These are phyloP conservation scores for Steinernema feltiae DNA, from an alignment of 1,140 invertebrate genomes.

Conservation along the genomic window DNA sequence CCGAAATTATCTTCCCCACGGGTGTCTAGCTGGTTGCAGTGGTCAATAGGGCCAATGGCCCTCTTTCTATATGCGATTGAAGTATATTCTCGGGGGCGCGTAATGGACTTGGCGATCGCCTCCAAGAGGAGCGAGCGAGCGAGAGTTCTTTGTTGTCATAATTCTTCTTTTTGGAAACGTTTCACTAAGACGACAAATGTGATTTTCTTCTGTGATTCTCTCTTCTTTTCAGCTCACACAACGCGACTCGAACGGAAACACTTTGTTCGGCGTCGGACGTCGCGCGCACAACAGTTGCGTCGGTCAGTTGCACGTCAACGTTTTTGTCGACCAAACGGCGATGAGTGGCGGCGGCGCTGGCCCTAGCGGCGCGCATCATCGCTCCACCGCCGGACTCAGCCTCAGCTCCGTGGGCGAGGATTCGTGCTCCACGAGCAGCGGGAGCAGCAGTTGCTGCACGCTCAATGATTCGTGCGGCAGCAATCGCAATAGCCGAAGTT, in stretches of 20 bases:
- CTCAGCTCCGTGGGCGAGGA: not conserved
- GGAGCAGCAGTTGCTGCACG: not conserved
- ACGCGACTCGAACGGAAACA: slow-evolving; percentile 10
- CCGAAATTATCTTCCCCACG: slow-evolving; percentile 8
- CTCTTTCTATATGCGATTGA: no score
- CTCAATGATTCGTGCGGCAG: not conserved
- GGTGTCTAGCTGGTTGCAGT: not conserved
- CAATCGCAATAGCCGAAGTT: not conserved
- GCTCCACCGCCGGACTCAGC: not conserved
- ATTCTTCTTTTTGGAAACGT: not conserved
- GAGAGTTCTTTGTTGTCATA: not conserved
- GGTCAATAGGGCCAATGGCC: not conserved
- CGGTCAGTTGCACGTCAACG: slow-evolving; percentile 2
- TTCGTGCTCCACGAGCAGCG: not conserved
- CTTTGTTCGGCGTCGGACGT: not conserved
- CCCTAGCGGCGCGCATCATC: not conserved
- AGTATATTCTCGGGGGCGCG: no score
- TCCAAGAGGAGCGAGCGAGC: not conserved
- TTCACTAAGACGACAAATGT: no score
- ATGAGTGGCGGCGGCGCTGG: not conserved
- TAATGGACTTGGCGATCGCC: not conserved
- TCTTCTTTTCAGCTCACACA: not conserved
- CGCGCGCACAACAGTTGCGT: not conserved
- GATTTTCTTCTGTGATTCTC: not conserved
- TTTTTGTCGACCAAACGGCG: not conserved